phyloP scores from a whole-genome alignment of 1,140 invertebrate species.

The Drosophila cardini region DNA sequence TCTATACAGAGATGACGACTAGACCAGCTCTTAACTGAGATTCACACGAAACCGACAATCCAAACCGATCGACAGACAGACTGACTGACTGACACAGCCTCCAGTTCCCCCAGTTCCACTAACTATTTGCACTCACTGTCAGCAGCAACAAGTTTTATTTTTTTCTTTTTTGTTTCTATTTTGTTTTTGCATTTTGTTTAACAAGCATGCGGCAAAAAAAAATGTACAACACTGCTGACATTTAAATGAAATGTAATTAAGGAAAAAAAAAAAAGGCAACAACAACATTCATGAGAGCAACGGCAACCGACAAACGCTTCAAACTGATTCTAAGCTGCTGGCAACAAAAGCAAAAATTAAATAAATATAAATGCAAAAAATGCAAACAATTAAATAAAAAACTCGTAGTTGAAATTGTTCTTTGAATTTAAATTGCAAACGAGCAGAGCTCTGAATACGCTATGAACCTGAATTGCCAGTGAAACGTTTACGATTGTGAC shows the following conservation, averaged over 20 bases:
- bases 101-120: conserved; percentile 2
- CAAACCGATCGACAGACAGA: not conserved
- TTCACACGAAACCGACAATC: conserved; percentile 29
- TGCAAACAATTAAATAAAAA: conserved; percentile 6
- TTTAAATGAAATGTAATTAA: conserved; percentile 75
- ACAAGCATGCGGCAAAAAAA: conserved; percentile 42
- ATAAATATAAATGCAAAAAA: conserved; percentile 29
- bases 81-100: conserved; percentile 27
- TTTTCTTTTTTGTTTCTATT: conserved; percentile 7
- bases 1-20: conserved; percentile 40
- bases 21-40: conserved; percentile 31
- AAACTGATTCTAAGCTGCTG: conserved; percentile 26
- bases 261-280: conserved; percentile 25
- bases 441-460: not conserved
- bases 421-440: not conserved
- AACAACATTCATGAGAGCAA: conserved; percentile 26
- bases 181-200: conserved; percentile 49
- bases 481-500: not conserved
- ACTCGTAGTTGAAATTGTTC: not conserved
- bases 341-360: conserved; percentile 26
- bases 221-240: conserved; percentile 62
- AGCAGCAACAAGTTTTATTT: conserved; percentile 3
- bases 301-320: conserved; percentile 31
- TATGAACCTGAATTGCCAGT: not conserved
- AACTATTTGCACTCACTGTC: conserved; percentile 5